Evolutionary conservation across 2,797 vertebrate species (phyloP).

Genomic region (Dipus sagitta): DNA sequence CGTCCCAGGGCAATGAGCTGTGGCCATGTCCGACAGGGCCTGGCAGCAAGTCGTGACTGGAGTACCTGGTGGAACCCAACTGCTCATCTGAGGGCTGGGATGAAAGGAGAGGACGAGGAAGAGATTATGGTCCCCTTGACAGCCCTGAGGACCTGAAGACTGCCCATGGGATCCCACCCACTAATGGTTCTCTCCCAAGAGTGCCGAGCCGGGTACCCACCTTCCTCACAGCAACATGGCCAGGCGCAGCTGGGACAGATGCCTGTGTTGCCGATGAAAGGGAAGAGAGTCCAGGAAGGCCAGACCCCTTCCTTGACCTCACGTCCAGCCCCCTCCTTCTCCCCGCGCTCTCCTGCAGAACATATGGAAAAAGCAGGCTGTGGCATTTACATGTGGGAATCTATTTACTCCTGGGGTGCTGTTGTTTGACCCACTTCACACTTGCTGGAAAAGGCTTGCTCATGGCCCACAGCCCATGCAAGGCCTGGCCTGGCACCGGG

Average conservation of each 20-base stretch:
- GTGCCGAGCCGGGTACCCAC: background rate
- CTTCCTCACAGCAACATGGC: background rate
- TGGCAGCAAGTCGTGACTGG: background rate
- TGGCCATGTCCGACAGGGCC: too few relatives aligned
- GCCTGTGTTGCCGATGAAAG: background rate
- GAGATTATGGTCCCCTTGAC: background rate
- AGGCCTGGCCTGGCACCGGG: too few relatives aligned
- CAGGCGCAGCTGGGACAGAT: background rate
- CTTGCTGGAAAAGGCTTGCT: background rate
- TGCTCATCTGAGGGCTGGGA: too few relatives aligned
- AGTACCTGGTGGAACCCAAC: background rate
- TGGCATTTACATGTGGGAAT: rapidly evolving
- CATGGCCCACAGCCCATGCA: too few relatives aligned
- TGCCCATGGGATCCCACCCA: background rate
- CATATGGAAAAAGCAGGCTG: background rate
- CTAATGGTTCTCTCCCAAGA: background rate
- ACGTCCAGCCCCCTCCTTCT: background rate
- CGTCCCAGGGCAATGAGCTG: too few relatives aligned
- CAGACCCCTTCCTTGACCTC: background rate
- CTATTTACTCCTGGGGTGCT: background rate
- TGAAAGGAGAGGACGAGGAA: background rate
- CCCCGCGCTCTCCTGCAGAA: too few relatives aligned
- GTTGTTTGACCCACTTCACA: background rate
- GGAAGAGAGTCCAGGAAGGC: background rate
- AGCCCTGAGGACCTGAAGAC: background rate